Conservation (phyloP, 2,113 vertebrate genomes). For the Mormyrus iriodes region DNA sequence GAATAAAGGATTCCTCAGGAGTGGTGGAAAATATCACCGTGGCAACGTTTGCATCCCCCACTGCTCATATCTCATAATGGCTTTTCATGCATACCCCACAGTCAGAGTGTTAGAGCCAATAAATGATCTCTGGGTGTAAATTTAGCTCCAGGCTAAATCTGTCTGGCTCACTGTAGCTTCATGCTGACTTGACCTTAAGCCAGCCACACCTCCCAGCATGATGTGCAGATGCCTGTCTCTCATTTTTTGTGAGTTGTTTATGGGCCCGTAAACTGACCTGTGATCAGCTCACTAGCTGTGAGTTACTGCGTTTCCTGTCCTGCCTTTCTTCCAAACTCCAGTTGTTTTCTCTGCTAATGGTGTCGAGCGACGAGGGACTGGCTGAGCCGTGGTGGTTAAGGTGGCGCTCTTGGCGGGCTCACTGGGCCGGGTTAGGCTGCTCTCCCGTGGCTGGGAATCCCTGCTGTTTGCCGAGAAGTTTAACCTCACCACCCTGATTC, state of each 20-base stretch:
- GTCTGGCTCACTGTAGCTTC: constrained; percentile 11
- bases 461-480: not conserved
- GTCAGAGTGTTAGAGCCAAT: constrained; percentile 9
- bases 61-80: not conserved
- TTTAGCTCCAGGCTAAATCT: not conserved
- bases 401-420: not conserved
- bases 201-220: constrained; percentile 14
- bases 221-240: not conserved
- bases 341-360: not conserved
- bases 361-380: not conserved
- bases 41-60: not conserved
- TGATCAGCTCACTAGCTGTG: not conserved
- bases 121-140: not conserved
- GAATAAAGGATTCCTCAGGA: not conserved
- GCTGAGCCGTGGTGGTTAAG: not conserved
- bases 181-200: constrained; percentile 20
- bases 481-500: not conserved
- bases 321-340: not conserved
- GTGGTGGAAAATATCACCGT: not conserved
- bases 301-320: not conserved
- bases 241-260: not conserved
- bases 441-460: not conserved
- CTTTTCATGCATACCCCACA: constrained; percentile 6
- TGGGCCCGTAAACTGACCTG: not conserved
- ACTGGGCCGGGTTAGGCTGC: not conserved